Percentiles rank a stretch among this genome's conserved stretches.
Conservation (phyloP, 2,888 invertebrate genomes). For the Drosophila formosana region DNA sequence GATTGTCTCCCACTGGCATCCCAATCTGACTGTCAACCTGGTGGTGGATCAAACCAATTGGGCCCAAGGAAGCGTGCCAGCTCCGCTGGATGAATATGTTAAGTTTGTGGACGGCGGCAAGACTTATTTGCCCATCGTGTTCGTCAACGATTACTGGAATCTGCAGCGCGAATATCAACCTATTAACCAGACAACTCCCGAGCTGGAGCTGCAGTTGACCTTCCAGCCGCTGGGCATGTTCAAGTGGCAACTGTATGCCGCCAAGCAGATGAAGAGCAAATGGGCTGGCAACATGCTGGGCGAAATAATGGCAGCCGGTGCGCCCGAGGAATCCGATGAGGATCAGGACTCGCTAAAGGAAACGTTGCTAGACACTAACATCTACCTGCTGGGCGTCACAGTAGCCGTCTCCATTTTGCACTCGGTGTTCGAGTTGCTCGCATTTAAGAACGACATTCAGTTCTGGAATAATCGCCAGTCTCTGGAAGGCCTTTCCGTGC, state of each 20-base stretch:
- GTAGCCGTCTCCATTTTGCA: conserved; percentile 97
- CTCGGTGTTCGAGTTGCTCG: conserved; percentile 98
- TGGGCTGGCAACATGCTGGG: conserved; percentile 89
- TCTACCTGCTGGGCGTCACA: conserved; percentile 96
- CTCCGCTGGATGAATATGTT: conserved; percentile 96
- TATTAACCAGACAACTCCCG: conserved; percentile 93
- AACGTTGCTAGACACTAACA: conserved; percentile 97
- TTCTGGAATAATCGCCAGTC: conserved; percentile 99
- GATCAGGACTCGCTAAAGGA: conserved; percentile 97
- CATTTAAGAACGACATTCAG: conserved; percentile 99
- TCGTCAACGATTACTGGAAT: conserved; percentile 99
- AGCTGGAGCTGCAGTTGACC: conserved; percentile 89
- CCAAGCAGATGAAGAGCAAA: conserved; percentile 96
- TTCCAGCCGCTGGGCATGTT: conserved; percentile 97
- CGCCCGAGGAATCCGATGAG: conserved; percentile 87
- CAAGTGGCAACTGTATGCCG: conserved; percentile 99
- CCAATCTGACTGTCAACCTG: conserved; percentile 97
- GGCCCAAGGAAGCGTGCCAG: conserved; percentile 95
- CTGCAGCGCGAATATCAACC: conserved; percentile 97
- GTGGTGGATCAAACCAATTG: conserved; percentile 98
- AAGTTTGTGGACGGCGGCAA: conserved; percentile 94
- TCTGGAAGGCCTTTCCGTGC: conserved; percentile 97
- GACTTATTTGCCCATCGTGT: conserved; percentile 96
- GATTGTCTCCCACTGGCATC: conserved; percentile 99
- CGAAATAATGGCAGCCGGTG: conserved; percentile 88